Conservation (phyloP, 1,140 invertebrate genomes). For the Cyclina sinensis region DNA sequence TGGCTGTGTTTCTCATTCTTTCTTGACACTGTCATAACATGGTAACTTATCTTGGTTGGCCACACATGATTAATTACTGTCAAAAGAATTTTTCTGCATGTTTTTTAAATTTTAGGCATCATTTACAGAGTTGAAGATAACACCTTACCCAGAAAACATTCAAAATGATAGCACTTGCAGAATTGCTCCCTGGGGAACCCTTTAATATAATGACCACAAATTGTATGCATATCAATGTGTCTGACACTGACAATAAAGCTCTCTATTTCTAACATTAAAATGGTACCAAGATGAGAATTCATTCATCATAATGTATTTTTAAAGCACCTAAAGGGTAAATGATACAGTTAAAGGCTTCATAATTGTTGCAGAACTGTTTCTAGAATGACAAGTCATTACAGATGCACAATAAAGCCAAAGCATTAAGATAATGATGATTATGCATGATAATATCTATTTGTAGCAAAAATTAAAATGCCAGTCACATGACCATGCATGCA, state of each 20-base stretch:
- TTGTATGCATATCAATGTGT: background rate
- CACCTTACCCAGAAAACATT: background rate
- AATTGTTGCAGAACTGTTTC: too few relatives aligned
- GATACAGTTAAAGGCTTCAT: too few relatives aligned
- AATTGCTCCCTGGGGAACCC: background rate
- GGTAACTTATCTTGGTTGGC: constrained; percentile 6
- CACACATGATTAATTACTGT: background rate
- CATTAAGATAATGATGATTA: too few relatives aligned
- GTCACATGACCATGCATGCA: too few relatives aligned
- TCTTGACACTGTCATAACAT: background rate
- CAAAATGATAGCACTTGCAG: constrained; percentile 1
- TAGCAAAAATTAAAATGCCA: too few relatives aligned
- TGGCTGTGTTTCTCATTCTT: too few relatives aligned
- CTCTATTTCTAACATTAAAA: background rate
- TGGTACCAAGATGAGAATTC: too few relatives aligned
- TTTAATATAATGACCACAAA: constrained; percentile 23
- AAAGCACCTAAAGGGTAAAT: too few relatives aligned
- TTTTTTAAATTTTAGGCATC: constrained; percentile 9
- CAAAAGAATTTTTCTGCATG: constrained; percentile 14
- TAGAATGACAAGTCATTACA: too few relatives aligned
- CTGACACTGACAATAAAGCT: background rate
- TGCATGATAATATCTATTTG: too few relatives aligned
- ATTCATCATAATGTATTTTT: too few relatives aligned
- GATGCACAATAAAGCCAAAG: too few relatives aligned
- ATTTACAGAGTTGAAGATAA: background rate